Base-by-base conservation (phyloP, 2,797 vertebrate genomes). In the Eurystomus glaucurus region DNA sequence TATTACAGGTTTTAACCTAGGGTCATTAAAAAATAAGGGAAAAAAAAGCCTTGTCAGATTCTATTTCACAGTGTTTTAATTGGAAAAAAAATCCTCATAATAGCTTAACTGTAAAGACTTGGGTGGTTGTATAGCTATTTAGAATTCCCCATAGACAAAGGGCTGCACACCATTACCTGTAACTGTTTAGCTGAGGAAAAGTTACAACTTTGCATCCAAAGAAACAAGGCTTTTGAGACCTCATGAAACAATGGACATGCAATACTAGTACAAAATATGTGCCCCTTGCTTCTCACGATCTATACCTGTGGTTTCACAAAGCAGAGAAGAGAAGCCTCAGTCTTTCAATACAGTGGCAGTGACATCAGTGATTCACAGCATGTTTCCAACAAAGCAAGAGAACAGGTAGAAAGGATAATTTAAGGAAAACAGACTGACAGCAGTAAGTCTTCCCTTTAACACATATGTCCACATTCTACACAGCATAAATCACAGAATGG, bases 181-280 rank as follows among this genome's bases (percentile, higher is more conserved):
- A 82, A 81, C 65, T 82, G 35, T 66, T 92, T 94, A 93, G 43
- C 46, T 85, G 74, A 85, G 75, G 22, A 87, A 94, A 94, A 74
- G 52, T 55, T 80, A 79, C 77, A 93, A 87, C 50, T 90, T 95
- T 61, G 10, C 61, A 84, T 91, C 28, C 55, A 70, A 77, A 70
- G 48, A 81, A 96, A 95, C 22, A 60, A 35, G 80, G 14, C 70
- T 50, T 96, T 93, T 68, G 90, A 81, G 88, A 93, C n/a, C 18
- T 74, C n/a, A 20, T 52, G 69, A 79, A 92, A 48, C 14, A 39
- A 76, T 78, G 80, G 26, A 31, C 14, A 31, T 70, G 25, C 21
- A 81, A 68, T 71, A 35, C 26, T 23, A 26, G 46, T 64, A 23
- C 48, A 64, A 88, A 88, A 60, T 75, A 83, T 13, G 31, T 71